Evolutionary conservation across 2,797 vertebrate species (phyloP).

Genomic region (Phaenicophaeus curvirostris): DNA sequence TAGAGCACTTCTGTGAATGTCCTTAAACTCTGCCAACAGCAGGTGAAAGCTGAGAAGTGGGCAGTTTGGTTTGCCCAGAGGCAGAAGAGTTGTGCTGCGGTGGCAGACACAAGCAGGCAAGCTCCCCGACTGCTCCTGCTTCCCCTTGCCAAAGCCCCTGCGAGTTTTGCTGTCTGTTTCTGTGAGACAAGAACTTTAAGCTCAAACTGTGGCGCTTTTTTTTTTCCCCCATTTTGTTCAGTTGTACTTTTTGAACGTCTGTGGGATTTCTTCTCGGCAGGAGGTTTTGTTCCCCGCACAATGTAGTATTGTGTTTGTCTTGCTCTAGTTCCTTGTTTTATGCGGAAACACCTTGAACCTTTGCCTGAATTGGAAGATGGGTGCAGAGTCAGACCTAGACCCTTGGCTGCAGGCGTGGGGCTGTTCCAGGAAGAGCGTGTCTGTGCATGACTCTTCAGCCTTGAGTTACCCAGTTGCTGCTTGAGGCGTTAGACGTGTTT

Average conservation of each 20-base stretch:
- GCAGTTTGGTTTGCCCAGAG: not conserved
- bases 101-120: not conserved
- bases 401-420: not conserved
- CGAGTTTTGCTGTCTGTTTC: not conserved
- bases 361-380: slow-evolving; percentile 42
- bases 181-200: not conserved
- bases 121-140: not conserved
- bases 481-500: not conserved
- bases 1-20: not conserved
- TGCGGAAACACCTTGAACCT: slow-evolving; percentile 63
- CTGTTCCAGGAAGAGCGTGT: not conserved
- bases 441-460: not conserved
- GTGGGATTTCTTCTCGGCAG: slow-evolving; percentile 12
- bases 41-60: not conserved
- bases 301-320: slow-evolving; percentile 34
- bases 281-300: slow-evolving; percentile 37
- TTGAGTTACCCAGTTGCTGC: not conserved
- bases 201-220: not conserved
- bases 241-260: not conserved
- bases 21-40: not conserved
- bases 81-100: not conserved
- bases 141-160: not conserved
- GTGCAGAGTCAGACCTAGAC: not conserved
- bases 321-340: not conserved
- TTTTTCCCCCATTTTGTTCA: not conserved